phyloP scores from a whole-genome alignment of 1,140 invertebrate genomes.

The Gerris buenoi region DNA sequence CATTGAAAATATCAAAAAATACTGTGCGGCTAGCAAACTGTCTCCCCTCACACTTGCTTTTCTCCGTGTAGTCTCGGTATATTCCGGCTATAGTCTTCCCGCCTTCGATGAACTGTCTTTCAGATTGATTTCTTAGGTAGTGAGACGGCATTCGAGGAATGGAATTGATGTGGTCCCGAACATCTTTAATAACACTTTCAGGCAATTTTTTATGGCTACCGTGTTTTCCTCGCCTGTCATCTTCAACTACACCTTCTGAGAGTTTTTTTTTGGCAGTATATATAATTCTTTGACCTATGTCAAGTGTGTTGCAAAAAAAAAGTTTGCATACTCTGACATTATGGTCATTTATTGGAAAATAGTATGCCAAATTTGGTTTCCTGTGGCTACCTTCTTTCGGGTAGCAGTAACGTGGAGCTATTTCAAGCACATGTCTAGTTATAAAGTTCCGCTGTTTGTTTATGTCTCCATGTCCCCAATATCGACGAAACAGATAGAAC shows the following conservation, averaged over 20 bases:
- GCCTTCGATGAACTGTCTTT: slow-evolving; percentile 17
- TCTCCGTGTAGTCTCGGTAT: slow-evolving; percentile 16
- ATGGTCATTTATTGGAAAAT: background rate
- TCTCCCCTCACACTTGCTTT: slow-evolving; percentile 3
- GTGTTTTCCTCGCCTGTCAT: slow-evolving; percentile 13
- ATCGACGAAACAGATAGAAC: no score
- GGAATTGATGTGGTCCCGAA: slow-evolving; percentile 13
- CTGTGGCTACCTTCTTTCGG: background rate
- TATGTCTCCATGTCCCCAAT: no score
- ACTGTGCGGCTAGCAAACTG: slow-evolving; percentile 15
- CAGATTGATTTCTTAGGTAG: slow-evolving; percentile 12
- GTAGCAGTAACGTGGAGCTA: background rate
- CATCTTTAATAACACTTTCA: slow-evolving; percentile 11
- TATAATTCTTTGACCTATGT: background rate
- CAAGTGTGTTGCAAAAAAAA: background rate
- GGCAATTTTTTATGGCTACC: slow-evolving; percentile 10
- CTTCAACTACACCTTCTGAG: slow-evolving; percentile 8
- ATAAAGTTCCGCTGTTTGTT: background rate
- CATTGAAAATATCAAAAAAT: slow-evolving; percentile 15
- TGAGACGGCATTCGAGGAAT: slow-evolving; percentile 15
- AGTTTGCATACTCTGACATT: background rate
- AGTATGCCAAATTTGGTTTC: background rate
- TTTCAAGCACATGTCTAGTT: background rate
- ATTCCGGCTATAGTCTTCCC: slow-evolving; percentile 13
- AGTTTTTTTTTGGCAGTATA: slow-evolving; percentile 1